Conservation (phyloP, 2,113 vertebrate genomes). For the Gavialis gangeticus region DNA sequence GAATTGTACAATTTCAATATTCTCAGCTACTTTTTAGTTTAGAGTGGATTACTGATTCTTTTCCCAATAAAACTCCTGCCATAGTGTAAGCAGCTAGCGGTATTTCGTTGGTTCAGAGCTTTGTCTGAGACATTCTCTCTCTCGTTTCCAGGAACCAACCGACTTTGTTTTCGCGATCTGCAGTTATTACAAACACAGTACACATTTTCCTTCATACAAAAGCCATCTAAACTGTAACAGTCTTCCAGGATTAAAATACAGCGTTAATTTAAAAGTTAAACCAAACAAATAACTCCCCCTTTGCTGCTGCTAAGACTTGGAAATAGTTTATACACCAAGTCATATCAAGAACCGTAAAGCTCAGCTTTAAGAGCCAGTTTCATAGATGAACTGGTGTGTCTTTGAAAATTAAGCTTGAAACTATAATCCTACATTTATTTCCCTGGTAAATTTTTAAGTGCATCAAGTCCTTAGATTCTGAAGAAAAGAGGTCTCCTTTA, state of each 20-base stretch:
- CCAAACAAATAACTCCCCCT: background rate
- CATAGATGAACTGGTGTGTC: background rate
- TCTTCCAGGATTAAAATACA: background rate
- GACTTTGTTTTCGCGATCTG: background rate
- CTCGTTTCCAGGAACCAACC: background rate
- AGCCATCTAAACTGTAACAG: background rate
- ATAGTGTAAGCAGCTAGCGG: background rate
- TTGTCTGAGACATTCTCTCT: background rate
- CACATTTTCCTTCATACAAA: background rate
- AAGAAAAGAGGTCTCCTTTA: slow-evolving; percentile 77
- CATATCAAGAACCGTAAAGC: background rate
- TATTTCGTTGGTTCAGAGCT: slow-evolving; percentile 41
- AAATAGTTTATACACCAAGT: background rate
- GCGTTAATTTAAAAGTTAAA: background rate
- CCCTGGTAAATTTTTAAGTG: slow-evolving; percentile 12
- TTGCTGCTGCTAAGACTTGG: background rate
- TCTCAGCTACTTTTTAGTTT: background rate
- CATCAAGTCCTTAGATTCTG: slow-evolving; percentile 45
- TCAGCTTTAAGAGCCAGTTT: background rate
- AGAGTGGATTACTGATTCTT: background rate
- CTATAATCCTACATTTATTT: background rate
- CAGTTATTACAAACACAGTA: background rate
- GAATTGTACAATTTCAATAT: background rate
- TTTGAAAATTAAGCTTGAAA: slow-evolving; percentile 2
- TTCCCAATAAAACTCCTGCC: slow-evolving; percentile 17